Conservation (phyloP, 2,113 vertebrate genomes). For the Dolichotis patagonum region DNA sequence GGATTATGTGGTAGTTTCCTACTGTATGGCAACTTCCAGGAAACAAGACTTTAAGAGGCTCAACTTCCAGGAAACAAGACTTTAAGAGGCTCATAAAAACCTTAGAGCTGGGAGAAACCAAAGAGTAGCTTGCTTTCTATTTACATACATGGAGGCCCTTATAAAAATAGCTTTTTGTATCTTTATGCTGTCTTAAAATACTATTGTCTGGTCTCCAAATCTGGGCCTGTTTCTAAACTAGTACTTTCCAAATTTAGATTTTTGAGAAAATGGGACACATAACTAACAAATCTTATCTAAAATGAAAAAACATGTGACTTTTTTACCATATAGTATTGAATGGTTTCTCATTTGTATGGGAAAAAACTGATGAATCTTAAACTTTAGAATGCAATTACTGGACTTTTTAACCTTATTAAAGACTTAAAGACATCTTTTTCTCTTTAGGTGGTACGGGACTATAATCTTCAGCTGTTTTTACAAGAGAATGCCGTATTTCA, state of each 20-base stretch:
- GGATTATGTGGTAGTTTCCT: slow-evolving; percentile 15
- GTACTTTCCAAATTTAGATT: slow-evolving; percentile 49
- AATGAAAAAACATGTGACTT: slow-evolving; percentile 31
- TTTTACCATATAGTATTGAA: not conserved
- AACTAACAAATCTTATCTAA: slow-evolving; percentile 22
- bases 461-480: slow-evolving; percentile 96
- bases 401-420: slow-evolving; percentile 59
- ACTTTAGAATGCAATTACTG: slow-evolving; percentile 2
- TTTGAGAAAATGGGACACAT: slow-evolving; percentile 28
- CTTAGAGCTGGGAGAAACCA: not conserved
- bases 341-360: slow-evolving; percentile 46
- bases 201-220: slow-evolving; percentile 21
- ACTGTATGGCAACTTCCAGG: not conserved
- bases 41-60: not conserved
- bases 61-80: not conserved
- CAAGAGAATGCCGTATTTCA: slow-evolving; percentile 97
- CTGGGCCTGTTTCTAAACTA: slow-evolving; percentile 47
- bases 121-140: not conserved
- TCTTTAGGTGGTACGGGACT: slow-evolving; percentile 95
- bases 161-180: not conserved
- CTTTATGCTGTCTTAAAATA: slow-evolving; percentile 58
- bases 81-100: not conserved
- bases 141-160: not conserved
- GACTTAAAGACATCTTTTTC: slow-evolving; percentile 61
- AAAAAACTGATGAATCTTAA: slow-evolving; percentile 45